Evolutionary conservation across 2,797 vertebrate genomes (phyloP).

Genomic region (Characodon lateralis): DNA sequence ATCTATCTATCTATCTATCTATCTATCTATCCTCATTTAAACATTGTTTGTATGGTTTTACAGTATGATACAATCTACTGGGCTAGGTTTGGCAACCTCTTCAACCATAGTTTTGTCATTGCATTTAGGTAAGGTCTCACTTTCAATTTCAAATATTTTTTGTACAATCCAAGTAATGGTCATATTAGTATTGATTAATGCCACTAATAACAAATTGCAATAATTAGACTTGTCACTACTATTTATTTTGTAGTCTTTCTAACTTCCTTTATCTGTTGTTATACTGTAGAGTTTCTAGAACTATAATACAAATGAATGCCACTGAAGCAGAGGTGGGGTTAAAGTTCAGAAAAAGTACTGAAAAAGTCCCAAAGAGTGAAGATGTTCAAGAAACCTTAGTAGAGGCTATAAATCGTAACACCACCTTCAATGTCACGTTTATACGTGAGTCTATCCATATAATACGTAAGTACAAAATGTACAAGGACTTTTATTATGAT

Average conservation of each 20-base stretch:
- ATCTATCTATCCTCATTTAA: neutral
- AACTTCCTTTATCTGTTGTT: neutral
- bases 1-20: no score
- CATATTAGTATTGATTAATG: neutral
- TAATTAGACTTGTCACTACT: neutral
- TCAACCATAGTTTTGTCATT: neutral
- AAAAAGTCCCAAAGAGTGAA: neutral
- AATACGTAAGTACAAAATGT: constrained; percentile 15
- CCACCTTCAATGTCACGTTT: constrained; percentile 16
- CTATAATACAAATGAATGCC: accelerated
- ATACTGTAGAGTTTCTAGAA: accelerated
- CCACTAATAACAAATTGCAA: no score
- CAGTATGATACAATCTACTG: constrained; percentile 3
- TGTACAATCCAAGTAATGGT: neutral
- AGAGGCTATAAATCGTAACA: neutral
- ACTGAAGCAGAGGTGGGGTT: constrained; percentile 22
- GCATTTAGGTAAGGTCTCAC: constrained; percentile 11
- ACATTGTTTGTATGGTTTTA: neutral
- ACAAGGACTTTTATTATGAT: no score
- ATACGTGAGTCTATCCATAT: neutral
- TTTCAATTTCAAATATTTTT: neutral
- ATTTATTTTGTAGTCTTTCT: neutral
- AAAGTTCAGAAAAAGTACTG: constrained; percentile 9
- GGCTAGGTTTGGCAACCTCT: accelerated
- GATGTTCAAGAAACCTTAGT: neutral